Conservation (phyloP, 2,113 vertebrate genomes). For the Arothron firmamentum region DNA sequence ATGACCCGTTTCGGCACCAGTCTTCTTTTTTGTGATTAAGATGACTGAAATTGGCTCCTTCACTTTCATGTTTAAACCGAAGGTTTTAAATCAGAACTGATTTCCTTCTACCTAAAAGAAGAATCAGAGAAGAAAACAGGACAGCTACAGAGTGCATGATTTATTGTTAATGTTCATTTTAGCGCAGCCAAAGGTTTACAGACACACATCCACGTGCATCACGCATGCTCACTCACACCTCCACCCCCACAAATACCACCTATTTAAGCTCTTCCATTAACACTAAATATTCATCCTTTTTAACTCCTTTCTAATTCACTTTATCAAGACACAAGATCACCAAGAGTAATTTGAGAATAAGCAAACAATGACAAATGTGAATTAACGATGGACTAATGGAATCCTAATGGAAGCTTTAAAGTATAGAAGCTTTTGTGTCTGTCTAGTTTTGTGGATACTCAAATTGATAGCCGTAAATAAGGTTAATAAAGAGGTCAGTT, state of each 20-base stretch:
- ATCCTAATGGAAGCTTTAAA: conserved; percentile 73
- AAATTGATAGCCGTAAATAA: conserved; percentile 43
- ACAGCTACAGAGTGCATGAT: conserved; percentile 27
- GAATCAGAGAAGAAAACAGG: conserved; percentile 52
- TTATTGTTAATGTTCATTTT: conserved; percentile 11
- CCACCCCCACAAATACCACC: conserved; percentile 9
- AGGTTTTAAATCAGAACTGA: conserved; percentile 52
- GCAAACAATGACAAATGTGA: conserved; percentile 58
- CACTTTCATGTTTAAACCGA: conserved; percentile 24
- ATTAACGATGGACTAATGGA: conserved; percentile 78
- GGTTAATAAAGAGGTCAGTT: conserved; percentile 47
- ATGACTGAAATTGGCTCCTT: conserved; percentile 19
- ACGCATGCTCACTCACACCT: conserved; percentile 1
- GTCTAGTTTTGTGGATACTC: conserved; percentile 45
- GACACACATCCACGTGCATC: conserved; percentile 29
- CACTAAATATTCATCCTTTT: conserved; percentile 54
- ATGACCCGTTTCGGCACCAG: conserved; percentile 14
- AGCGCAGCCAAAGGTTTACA: conserved; percentile 12
- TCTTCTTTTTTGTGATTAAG: conserved; percentile 25
- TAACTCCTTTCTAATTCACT: conserved; percentile 49
- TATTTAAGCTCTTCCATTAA: conserved; percentile 68
- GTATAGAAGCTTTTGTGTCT: conserved; percentile 56
- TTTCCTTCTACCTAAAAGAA: conserved; percentile 49
- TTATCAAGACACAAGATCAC: conserved; percentile 49
- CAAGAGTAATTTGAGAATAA: conserved; percentile 43